phyloP scores from a whole-genome alignment of 2,797 vertebrate species.

The Lepus oiostolus region DNA sequence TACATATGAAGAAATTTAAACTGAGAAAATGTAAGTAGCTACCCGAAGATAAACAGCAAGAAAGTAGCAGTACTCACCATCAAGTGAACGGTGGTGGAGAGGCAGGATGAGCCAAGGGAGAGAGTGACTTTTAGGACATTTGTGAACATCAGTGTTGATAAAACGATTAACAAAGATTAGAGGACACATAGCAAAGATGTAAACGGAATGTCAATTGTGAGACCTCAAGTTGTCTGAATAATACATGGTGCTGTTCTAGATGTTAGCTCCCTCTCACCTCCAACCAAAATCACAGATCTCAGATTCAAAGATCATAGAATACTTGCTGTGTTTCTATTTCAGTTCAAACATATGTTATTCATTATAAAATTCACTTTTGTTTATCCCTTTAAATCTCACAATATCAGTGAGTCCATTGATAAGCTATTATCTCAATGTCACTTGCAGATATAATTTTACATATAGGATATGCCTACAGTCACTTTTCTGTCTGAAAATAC shows the following conservation, averaged over 20 bases:
- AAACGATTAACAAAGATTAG: not conserved
- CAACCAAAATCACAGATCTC: not conserved
- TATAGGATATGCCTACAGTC: not conserved
- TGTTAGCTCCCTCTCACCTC: not conserved
- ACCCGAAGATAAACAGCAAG: not conserved
- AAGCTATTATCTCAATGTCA: not conserved
- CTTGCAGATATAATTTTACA: not conserved
- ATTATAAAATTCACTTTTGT: not conserved
- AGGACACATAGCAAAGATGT: not conserved
- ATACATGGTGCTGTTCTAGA: not conserved
- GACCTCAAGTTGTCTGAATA: not conserved
- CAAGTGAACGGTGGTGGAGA: not conserved
- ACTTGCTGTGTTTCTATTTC: not conserved
- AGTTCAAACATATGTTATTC: not conserved
- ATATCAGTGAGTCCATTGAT: not conserved
- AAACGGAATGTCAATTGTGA: not conserved
- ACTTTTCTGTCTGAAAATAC: not conserved
- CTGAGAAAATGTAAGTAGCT: not conserved
- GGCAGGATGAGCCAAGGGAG: not conserved
- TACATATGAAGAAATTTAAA: not conserved
- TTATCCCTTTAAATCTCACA: not conserved
- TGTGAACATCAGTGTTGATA: not conserved
- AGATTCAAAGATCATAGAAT: not conserved
- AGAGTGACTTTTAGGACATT: not conserved
- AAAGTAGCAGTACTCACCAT: no score